Conservation (phyloP, 2,888 invertebrate species). For the Apamea epomidion region DNA sequence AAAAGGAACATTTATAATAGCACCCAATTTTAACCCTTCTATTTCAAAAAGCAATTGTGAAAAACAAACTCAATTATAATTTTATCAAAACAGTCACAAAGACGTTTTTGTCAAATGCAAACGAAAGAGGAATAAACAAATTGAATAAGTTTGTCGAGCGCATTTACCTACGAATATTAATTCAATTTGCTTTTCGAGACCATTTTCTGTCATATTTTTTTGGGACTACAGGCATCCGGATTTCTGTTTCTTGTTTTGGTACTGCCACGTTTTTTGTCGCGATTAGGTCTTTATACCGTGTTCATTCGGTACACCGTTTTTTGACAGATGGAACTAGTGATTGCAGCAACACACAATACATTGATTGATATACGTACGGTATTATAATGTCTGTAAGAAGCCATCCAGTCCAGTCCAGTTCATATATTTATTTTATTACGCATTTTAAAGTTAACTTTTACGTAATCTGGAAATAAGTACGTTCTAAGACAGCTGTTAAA, state of each 20-base stretch:
- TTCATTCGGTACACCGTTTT: too few relatives aligned
- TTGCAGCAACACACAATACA: too few relatives aligned
- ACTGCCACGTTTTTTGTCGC: not conserved
- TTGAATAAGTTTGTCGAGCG: conserved; percentile 59
- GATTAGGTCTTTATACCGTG: not conserved
- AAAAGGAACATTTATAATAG: not conserved
- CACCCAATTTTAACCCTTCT: conserved; percentile 19
- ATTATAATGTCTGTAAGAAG: too few relatives aligned
- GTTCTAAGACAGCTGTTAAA: too few relatives aligned
- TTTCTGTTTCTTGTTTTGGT: conserved; percentile 11
- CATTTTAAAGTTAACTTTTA: too few relatives aligned
- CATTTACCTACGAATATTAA: conserved; percentile 61
- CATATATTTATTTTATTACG: too few relatives aligned
- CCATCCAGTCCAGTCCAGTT: too few relatives aligned
- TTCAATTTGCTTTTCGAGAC: conserved; percentile 52
- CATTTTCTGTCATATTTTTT: conserved; percentile 39
- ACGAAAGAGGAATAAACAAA: conserved; percentile 59
- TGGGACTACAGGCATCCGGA: not conserved
- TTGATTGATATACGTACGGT: too few relatives aligned
- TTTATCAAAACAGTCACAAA: conserved; percentile 53
- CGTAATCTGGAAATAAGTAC: too few relatives aligned
- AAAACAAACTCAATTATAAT: conserved; percentile 61
- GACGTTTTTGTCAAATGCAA: conserved; percentile 55
- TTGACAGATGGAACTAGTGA: too few relatives aligned
- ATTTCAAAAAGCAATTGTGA: conserved; percentile 44